These are phyloP conservation scores for Alfaro cultratus DNA, from an alignment of 2,797 vertebrate genomes.

Conservation along the genomic window DNA sequence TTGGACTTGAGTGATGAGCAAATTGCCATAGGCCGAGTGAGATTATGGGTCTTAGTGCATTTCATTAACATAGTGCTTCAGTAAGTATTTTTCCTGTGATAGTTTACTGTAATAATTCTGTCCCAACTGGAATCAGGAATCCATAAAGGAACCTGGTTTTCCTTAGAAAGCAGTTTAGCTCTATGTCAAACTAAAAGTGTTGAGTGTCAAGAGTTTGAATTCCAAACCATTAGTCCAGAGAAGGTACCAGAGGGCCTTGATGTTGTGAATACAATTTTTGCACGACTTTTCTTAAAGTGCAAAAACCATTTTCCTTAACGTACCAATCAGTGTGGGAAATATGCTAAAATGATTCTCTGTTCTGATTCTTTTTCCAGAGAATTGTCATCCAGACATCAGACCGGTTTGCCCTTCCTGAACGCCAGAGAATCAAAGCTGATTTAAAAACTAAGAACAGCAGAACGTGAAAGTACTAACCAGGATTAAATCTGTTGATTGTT, in stretches of 20 bases:
- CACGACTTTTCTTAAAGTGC: background rate
- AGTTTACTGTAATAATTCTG: background rate
- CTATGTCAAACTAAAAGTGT: background rate
- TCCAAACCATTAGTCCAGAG: background rate
- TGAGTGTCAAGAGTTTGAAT: background rate
- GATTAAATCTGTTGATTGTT: conserved; percentile 6
- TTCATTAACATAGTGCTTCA: background rate
- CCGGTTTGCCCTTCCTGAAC: conserved; percentile 39
- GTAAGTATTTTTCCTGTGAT: background rate
- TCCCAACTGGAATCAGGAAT: background rate
- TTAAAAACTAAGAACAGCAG: conserved; percentile 21
- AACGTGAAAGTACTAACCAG: background rate
- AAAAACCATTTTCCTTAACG: background rate
- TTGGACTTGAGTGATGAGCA: background rate
- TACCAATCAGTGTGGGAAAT: background rate
- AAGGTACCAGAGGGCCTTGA: background rate
- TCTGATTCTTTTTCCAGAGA: conserved; percentile 46
- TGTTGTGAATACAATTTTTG: background rate
- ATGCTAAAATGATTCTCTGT: background rate
- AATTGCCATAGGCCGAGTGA: background rate
- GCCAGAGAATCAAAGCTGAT: conserved; percentile 59
- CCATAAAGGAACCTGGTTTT: background rate
- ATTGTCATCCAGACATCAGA: conserved; percentile 63
- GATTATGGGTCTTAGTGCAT: background rate
- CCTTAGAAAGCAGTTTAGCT: background rate